Conservation (phyloP, 1,140 invertebrate species). For the Copidosoma floridanum region DNA sequence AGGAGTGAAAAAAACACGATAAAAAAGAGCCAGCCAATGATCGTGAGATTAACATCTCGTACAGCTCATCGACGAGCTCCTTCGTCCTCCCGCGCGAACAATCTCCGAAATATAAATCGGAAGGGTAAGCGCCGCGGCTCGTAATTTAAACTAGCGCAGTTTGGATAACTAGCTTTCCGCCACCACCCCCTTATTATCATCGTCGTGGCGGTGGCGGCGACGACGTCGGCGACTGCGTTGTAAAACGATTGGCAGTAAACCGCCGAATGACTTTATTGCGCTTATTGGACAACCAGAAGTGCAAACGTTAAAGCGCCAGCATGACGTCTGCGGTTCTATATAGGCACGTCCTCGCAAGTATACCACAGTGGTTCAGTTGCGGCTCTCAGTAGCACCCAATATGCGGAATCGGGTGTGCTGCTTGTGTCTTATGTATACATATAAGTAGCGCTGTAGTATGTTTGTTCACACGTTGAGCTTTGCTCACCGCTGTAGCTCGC, state of each 20-base stretch:
- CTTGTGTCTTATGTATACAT: not conserved
- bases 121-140: slow-evolving; percentile 42
- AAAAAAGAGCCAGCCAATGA: too few species aligned
- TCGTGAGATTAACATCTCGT: slow-evolving; percentile 22
- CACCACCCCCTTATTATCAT: slow-evolving; percentile 22
- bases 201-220: slow-evolving; percentile 29
- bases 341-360: not conserved
- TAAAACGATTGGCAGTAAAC: slow-evolving; percentile 56
- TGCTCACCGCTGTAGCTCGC: too few species aligned
- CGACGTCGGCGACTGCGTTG: slow-evolving; percentile 37
- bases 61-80: not conserved
- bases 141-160: slow-evolving; percentile 56
- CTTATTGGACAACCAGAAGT: slow-evolving; percentile 53
- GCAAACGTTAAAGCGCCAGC: slow-evolving; percentile 38
- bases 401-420: slow-evolving; percentile 31
- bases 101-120: slow-evolving; percentile 51
- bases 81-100: not conserved
- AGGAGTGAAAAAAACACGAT: too few species aligned
- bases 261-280: slow-evolving; percentile 56
- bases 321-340: slow-evolving; percentile 33
- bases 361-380: slow-evolving; percentile 21
- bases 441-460: too few species aligned
- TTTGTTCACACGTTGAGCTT: too few species aligned
- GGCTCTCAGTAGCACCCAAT: slow-evolving; percentile 42
- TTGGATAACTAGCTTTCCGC: slow-evolving; percentile 53